Evolutionary conservation across 1,140 invertebrate species (phyloP).

Genomic region (Sitophilus oryzae): DNA sequence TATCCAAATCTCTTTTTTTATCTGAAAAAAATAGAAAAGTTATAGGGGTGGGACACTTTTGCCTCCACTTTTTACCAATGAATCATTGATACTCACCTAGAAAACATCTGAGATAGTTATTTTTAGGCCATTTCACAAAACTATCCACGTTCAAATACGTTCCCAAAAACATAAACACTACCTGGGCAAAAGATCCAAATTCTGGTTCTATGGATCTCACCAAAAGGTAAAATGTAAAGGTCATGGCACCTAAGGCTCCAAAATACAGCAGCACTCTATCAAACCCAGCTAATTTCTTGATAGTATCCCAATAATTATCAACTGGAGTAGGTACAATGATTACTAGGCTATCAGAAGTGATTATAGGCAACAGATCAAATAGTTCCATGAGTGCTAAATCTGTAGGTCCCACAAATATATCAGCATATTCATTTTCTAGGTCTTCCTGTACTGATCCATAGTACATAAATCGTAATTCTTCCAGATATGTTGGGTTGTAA

Average conservation of each 20-base stretch:
- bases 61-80: no score
- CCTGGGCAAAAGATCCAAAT: not conserved
- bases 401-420: not conserved
- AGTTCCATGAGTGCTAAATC: not conserved
- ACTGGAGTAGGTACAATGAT: not conserved
- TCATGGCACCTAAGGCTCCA: not conserved
- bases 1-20: no score
- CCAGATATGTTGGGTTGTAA: not conserved
- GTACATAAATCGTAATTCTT: not conserved
- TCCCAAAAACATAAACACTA: not conserved
- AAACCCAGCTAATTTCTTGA: not conserved
- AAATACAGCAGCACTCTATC: not conserved
- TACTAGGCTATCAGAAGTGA: not conserved
- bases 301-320: not conserved
- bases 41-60: no score
- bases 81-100: not conserved
- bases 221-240: not conserved
- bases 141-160: not conserved
- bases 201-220: not conserved
- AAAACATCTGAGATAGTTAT: not conserved
- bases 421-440: not conserved
- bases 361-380: not conserved
- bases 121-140: not conserved
- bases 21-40: no score
- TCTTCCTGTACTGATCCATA: not conserved